Percentiles rank a stretch among this genome's conserved stretches.
These are phyloP conservation scores for Tricholaema leucomelas DNA, from an alignment of 2,113 vertebrate species.

Conservation along the genomic window DNA sequence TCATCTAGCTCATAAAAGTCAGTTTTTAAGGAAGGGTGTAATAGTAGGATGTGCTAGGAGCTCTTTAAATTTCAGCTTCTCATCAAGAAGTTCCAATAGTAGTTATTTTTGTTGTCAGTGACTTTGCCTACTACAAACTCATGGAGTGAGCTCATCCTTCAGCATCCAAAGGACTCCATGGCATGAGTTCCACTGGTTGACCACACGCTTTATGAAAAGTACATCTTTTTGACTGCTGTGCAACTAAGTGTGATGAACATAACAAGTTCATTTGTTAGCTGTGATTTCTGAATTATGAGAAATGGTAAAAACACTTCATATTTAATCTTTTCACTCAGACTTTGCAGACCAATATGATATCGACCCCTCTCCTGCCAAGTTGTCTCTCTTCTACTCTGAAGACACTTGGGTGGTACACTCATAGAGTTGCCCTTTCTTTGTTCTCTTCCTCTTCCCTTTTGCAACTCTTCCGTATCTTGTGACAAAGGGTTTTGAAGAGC, in stretches of 20 bases:
- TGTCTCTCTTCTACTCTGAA: neutral
- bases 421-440: neutral
- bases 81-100: neutral
- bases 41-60: neutral
- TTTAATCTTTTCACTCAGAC: neutral
- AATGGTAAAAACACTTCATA: neutral
- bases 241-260: neutral
- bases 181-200: neutral
- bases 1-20: neutral
- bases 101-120: neutral
- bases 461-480: neutral
- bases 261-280: neutral
- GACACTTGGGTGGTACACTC: neutral
- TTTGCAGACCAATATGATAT: neutral
- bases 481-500: neutral
- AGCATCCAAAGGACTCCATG: neutral
- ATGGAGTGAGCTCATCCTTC: neutral
- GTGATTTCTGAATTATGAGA: neutral
- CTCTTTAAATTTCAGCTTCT: neutral
- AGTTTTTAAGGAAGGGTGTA: neutral
- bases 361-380: accelerated
- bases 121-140: neutral
- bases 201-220: neutral
- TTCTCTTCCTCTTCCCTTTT: neutral
- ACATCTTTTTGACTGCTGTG: neutral